phyloP scores from a whole-genome alignment of 1,140 invertebrate genomes.

The Nasonia vitripennis region DNA sequence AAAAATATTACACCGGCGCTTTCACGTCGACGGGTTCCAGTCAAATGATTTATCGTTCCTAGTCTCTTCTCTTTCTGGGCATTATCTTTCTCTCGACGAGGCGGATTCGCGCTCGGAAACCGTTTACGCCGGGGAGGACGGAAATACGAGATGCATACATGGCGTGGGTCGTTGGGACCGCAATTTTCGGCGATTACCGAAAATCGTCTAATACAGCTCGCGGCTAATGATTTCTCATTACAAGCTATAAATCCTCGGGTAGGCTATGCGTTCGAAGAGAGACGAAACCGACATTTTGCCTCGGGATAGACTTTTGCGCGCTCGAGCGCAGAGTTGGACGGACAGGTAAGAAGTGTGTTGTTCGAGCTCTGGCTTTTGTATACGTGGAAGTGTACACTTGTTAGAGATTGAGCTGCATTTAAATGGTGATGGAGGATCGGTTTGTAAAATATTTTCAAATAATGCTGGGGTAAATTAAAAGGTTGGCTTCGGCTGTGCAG shows the following conservation, averaged over 20 bases:
- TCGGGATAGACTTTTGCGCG: conserved; percentile 50
- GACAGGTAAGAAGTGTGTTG: conserved; percentile 9
- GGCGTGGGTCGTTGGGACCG: conserved; percentile 55
- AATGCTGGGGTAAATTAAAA: neutral
- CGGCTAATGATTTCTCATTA: conserved; percentile 75
- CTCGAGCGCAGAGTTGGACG: neutral
- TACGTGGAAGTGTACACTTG: neutral
- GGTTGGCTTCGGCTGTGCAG: too few relatives aligned
- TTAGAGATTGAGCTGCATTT: neutral
- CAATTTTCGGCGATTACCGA: conserved; percentile 73
- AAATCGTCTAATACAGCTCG: conserved; percentile 72
- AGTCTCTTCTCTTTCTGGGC: conserved; percentile 13
- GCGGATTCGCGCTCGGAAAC: conserved; percentile 44
- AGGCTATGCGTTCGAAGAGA: conserved; percentile 32
- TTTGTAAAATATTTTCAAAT: neutral
- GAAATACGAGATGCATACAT: conserved; percentile 23
- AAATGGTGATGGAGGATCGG: neutral
- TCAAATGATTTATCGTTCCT: conserved; percentile 46
- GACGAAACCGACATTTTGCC: conserved; percentile 24
- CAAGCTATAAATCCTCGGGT: conserved; percentile 73
- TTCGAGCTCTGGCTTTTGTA: neutral
- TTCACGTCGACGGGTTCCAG: conserved; percentile 42
- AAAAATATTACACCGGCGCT: conserved; percentile 28
- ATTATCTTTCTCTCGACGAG: conserved; percentile 34
- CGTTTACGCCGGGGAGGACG: conserved; percentile 34